These are phyloP conservation scores for Luidia sarsii DNA, from an alignment of 53 echinoderm and acorn worm genomes.

Conservation along the genomic window DNA sequence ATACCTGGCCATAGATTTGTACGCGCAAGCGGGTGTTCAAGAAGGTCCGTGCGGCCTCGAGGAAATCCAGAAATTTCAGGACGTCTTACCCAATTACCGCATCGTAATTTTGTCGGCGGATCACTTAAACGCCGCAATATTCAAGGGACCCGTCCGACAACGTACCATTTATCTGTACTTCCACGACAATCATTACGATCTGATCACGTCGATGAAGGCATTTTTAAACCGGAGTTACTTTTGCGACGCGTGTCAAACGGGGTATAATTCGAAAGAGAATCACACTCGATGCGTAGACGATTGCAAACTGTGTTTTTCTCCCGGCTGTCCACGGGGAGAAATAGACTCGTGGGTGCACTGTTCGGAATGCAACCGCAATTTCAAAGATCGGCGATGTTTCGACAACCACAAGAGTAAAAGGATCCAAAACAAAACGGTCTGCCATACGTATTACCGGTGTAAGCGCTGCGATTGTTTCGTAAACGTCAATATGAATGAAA, in stretches of 20 bases:
- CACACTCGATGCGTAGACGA: constrained; percentile 43
- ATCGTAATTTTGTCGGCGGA: constrained; percentile 46
- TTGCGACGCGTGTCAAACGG: background rate
- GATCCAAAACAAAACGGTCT: constrained; percentile 43
- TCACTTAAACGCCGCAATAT: constrained; percentile 24
- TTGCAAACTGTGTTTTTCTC: constrained; percentile 26
- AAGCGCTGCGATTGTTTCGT: constrained; percentile 10
- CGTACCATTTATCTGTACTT: constrained; percentile 8
- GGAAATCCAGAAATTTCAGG: constrained; percentile 48
- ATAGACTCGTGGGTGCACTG: background rate
- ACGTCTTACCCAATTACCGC: constrained; percentile 14
- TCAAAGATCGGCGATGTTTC: background rate
- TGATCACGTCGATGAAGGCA: constrained; percentile 33
- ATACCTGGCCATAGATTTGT: constrained; percentile 37
- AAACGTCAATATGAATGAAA: background rate
- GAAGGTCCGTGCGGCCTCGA: constrained; percentile 55
- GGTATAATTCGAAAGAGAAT: constrained; percentile 21
- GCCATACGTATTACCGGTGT: constrained; percentile 38
- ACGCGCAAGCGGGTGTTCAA: constrained; percentile 46
- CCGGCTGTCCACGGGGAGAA: constrained; percentile 39
- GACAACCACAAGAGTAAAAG: background rate
- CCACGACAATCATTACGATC: background rate
- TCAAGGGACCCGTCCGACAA: constrained; percentile 32
- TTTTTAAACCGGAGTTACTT: constrained; percentile 41
- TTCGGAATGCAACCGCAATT: background rate